These are phyloP conservation scores for Helicorthomorpha holstii DNA, from an alignment of 1,140 invertebrate species.

Conservation along the genomic window DNA sequence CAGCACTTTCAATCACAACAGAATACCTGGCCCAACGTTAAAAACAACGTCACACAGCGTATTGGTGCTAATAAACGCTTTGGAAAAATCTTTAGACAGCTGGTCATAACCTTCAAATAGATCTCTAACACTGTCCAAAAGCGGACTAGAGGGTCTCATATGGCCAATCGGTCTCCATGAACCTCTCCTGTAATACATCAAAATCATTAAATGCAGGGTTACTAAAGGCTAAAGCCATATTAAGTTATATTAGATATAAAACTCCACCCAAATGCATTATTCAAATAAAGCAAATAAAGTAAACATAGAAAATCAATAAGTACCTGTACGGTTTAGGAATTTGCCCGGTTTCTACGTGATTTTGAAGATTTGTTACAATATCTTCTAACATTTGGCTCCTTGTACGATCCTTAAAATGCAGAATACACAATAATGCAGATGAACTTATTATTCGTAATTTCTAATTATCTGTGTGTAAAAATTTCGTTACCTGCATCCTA, in stretches of 20 bases:
- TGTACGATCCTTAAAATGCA: conserved; percentile 52
- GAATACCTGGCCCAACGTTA: conserved; percentile 62
- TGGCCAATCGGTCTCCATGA: conserved; percentile 90
- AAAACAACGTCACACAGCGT: conserved; percentile 81
- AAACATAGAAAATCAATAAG: conserved; percentile 8
- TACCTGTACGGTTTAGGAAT: conserved; percentile 88
- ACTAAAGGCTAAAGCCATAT: too few relatives aligned
- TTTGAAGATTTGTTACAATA: conserved; percentile 80
- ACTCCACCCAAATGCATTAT: too few relatives aligned
- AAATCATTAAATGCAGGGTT: too few relatives aligned
- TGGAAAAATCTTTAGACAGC: conserved; percentile 77
- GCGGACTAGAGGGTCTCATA: conserved; percentile 74
- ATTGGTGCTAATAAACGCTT: conserved; percentile 52
- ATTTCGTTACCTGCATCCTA: conserved; percentile 44
- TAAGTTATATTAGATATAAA: too few relatives aligned
- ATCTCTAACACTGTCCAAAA: conserved; percentile 77
- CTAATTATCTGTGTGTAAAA: not conserved
- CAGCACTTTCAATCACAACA: not conserved
- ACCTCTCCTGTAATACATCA: conserved; percentile 40
- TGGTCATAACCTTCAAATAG: conserved; percentile 88
- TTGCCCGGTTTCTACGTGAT: conserved; percentile 85
- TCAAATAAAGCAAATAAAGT: too few relatives aligned
- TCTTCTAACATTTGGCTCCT: conserved; percentile 81
- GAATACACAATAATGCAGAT: not conserved
- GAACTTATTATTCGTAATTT: not conserved